Percentiles rank a stretch among this genome's conserved stretches.
Conservation (phyloP, 2,113 vertebrate genomes). For the Aspiorhynchus laticeps region DNA sequence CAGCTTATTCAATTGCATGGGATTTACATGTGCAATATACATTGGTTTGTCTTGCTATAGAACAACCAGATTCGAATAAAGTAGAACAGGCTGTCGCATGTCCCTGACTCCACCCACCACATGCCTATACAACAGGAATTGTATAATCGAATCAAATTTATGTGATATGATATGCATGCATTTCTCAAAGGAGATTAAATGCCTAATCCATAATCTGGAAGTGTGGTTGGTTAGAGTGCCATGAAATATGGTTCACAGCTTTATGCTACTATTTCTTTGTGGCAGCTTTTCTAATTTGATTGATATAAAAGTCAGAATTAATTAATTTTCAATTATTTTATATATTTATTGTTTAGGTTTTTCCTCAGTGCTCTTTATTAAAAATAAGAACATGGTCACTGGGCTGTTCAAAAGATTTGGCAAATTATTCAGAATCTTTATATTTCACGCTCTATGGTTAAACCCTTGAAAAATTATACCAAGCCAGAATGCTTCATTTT, state of each 20-base stretch:
- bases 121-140: conserved; percentile 15
- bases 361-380: background rate
- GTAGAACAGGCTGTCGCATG: conserved; percentile 20
- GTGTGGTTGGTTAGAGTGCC: background rate
- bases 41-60: conserved; percentile 18
- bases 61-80: conserved; percentile 35
- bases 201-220: conserved; percentile 33
- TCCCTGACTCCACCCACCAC: background rate
- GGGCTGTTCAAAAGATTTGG: background rate
- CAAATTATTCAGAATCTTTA: background rate
- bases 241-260: conserved; percentile 13
- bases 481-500: background rate
- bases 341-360: background rate
- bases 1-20: conserved; percentile 35
- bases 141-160: conserved; percentile 25
- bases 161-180: conserved; percentile 36
- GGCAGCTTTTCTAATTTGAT: conserved; percentile 6
- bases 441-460: background rate
- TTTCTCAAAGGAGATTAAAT: conserved; percentile 31
- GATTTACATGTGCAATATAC: conserved; percentile 35
- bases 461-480: background rate
- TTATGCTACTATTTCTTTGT: background rate
- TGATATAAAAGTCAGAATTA: background rate
- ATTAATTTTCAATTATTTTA: background rate
- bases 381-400: conserved; percentile 3